Conservation (phyloP, 2,888 invertebrate species). For the Pharmacophagus antenor region DNA sequence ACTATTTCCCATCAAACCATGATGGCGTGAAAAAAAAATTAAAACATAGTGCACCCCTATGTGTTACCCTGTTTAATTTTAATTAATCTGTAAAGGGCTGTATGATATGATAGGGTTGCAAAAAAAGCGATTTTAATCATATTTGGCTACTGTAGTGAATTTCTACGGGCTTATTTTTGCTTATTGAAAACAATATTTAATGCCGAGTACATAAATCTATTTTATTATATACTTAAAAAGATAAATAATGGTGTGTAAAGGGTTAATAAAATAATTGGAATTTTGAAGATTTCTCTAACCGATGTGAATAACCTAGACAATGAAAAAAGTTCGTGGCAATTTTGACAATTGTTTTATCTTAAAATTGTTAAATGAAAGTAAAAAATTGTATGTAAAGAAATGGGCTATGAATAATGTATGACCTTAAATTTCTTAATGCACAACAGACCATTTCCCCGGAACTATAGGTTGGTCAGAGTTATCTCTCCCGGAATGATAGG, state of each 20-base stretch:
- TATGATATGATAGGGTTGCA: slow-evolving; percentile 44
- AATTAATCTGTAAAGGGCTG: slow-evolving; percentile 41
- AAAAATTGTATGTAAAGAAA: slow-evolving; percentile 2
- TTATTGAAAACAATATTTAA: neutral
- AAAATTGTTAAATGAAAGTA: neutral
- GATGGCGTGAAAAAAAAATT: slow-evolving; percentile 49
- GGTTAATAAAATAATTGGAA: neutral
- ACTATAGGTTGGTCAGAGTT: slow-evolving; percentile 72
- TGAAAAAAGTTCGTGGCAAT: too few species aligned
- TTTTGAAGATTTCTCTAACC: too few species aligned
- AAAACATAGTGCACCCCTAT: slow-evolving; percentile 72
- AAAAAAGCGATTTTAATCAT: slow-evolving; percentile 34
- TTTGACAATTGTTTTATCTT: neutral
- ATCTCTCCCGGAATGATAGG: slow-evolving; percentile 47
- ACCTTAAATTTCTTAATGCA: slow-evolving; percentile 61
- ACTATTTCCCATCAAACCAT: slow-evolving; percentile 68
- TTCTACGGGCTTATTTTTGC: slow-evolving; percentile 42
- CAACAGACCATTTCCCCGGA: slow-evolving; percentile 74
- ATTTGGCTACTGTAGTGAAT: slow-evolving; percentile 43
- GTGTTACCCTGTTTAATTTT: slow-evolving; percentile 47
- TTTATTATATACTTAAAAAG: neutral
- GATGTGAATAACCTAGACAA: too few species aligned
- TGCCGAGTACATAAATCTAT: neutral
- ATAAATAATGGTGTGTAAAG: too few species aligned
- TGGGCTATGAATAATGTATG: slow-evolving; percentile 61